Conservation (phyloP, 2,888 invertebrate species). For the Nymphalis urticae region DNA sequence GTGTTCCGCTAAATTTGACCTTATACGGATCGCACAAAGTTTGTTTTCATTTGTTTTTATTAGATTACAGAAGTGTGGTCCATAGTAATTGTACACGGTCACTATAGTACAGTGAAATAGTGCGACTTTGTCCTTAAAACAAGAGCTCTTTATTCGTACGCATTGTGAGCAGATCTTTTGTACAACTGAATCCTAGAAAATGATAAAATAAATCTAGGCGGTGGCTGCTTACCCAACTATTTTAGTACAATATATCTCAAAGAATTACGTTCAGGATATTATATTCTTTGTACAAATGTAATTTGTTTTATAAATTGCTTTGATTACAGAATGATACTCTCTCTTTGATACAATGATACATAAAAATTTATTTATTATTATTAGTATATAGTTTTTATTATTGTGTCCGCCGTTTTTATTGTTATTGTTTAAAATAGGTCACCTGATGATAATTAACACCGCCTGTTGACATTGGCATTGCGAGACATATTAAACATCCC, state of each 20-base stretch:
- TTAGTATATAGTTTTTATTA: too few relatives aligned
- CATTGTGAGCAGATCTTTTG: slow-evolving; percentile 33
- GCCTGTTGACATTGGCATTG: too few relatives aligned
- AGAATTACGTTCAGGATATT: not conserved
- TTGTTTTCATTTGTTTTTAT: slow-evolving; percentile 27
- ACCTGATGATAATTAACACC: too few relatives aligned
- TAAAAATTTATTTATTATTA: too few relatives aligned
- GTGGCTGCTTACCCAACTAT: not conserved
- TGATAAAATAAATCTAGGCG: slow-evolving; percentile 13
- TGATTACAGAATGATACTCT: not conserved
- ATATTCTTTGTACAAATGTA: not conserved
- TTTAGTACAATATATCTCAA: not conserved
- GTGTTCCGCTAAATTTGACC: slow-evolving; percentile 38
- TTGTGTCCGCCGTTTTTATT: too few relatives aligned
- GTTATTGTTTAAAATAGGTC: too few relatives aligned
- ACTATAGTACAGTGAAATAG: slow-evolving; percentile 30
- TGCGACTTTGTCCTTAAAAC: slow-evolving; percentile 34
- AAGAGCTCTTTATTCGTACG: slow-evolving; percentile 30
- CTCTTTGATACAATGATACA: too few relatives aligned
- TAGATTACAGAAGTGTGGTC: slow-evolving; percentile 33
- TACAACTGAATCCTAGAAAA: slow-evolving; percentile 27
- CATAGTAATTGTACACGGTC: slow-evolving; percentile 34
- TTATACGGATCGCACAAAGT: slow-evolving; percentile 34
- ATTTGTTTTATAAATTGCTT: not conserved
- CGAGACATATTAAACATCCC: too few relatives aligned